Conservation (phyloP, 2,113 vertebrate genomes). For the Salvelinus fontinalis region DNA sequence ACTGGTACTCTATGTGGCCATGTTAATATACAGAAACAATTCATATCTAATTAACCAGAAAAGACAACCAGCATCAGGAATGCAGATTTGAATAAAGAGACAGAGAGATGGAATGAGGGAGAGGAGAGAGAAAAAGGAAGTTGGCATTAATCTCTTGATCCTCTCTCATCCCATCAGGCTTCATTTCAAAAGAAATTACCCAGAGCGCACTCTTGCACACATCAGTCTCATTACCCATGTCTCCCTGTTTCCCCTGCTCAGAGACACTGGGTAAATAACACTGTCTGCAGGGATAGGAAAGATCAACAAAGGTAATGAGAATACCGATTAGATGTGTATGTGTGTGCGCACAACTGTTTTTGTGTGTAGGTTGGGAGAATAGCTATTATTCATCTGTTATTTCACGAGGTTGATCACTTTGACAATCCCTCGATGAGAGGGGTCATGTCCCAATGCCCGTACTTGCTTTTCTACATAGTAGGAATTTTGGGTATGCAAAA, state of each 20-base stretch:
- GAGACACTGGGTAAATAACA: constrained; percentile 64
- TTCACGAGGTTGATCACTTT: too few relatives aligned
- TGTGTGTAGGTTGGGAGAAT: background rate
- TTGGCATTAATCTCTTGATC: constrained; percentile 61
- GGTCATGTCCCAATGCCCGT: too few relatives aligned
- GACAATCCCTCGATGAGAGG: too few relatives aligned
- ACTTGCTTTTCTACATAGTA: too few relatives aligned
- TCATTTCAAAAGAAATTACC: constrained; percentile 65
- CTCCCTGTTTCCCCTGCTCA: constrained; percentile 22
- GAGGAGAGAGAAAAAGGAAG: constrained; percentile 2
- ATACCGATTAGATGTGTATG: constrained; percentile 36
- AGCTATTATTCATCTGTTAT: too few relatives aligned
- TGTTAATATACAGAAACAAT: background rate
- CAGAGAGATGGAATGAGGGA: background rate
- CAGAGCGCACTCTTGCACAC: constrained; percentile 61
- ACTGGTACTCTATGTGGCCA: background rate
- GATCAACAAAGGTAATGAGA: constrained; percentile 66
- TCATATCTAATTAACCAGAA: background rate
- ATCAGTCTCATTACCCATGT: constrained; percentile 63
- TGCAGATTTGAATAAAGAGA: background rate
- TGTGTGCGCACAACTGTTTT: background rate
- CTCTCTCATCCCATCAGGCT: constrained; percentile 62
- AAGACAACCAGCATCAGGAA: background rate
- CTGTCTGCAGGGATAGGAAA: constrained; percentile 59
- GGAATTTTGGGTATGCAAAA: too few relatives aligned